phyloP scores from a whole-genome alignment of 2,888 invertebrate genomes.

The Tenthredo livida region DNA sequence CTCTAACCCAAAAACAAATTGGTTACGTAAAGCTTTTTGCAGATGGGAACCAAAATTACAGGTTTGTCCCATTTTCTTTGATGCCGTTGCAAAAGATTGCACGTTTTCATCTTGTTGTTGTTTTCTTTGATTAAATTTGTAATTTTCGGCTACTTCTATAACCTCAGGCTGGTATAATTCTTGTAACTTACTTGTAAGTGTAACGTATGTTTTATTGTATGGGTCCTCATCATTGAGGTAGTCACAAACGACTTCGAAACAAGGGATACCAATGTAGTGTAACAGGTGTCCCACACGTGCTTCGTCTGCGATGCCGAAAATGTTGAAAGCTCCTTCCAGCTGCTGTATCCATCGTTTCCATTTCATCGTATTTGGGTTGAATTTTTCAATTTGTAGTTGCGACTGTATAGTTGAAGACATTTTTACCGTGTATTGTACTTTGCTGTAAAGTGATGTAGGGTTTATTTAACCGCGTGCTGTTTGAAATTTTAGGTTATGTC shows the following conservation, averaged over 20 bases:
- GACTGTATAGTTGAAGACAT: background rate
- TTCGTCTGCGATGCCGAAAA: slow-evolving; percentile 43
- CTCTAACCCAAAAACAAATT: slow-evolving; percentile 56
- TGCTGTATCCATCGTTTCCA: slow-evolving; percentile 56
- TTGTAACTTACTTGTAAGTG: slow-evolving; percentile 14
- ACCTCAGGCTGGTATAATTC: slow-evolving; percentile 30
- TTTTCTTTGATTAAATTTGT: slow-evolving; percentile 39
- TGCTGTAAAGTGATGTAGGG: no score
- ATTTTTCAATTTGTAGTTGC: background rate
- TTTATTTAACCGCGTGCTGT: no score
- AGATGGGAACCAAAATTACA: slow-evolving; percentile 55
- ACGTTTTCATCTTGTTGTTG: background rate
- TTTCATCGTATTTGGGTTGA: slow-evolving; percentile 2
- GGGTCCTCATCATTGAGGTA: slow-evolving; percentile 7
- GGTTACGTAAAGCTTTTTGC: slow-evolving; percentile 55
- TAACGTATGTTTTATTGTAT: slow-evolving; percentile 9
- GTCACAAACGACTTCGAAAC: slow-evolving; percentile 46
- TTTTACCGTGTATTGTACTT: no score
- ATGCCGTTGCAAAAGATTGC: slow-evolving; percentile 27
- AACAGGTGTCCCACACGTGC: slow-evolving; percentile 42
- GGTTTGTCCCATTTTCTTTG: slow-evolving; percentile 53
- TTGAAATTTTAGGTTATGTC: no score
- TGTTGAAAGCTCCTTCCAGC: slow-evolving; percentile 51
- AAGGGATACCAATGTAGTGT: slow-evolving; percentile 45
- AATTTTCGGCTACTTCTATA: slow-evolving; percentile 50